Evolutionary conservation across 2,113 vertebrate genomes (phyloP), one percentile per base, ranked within the genome.

Genomic region (Rhineura floridana): DNA sequence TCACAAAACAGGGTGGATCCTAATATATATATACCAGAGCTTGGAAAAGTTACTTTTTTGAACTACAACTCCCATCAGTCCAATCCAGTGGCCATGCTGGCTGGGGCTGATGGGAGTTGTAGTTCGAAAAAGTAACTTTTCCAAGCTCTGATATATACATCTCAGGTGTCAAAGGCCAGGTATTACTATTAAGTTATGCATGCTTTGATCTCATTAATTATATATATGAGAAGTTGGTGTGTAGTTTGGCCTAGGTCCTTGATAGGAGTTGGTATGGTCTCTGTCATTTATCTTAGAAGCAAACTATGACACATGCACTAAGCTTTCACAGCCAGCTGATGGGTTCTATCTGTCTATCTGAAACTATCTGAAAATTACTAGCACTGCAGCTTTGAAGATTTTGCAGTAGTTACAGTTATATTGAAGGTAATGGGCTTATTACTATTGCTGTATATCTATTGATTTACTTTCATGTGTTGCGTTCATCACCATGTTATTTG

Each of bases 321-420:
- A 59, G 12, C 28, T 59, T 42, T 21, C 11, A 6, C 52, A 72
- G 39, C 7, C 39, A 63, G 28, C 39, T 63, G 39, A 85, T 59
- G 23, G 44, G 2, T 30, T 8, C 25, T 75, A 75, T 59, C n/a
- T 13, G 13, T 86, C 44, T 33, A 19, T 28, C 65, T 63, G 59
- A 67, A 78, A 78, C 44, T 33, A 19, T 28, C 65, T 63, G 59
- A 67, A 78, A 78, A 76, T n/a, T 10, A 44, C 84, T 76, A 36
- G 6, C 44, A 39, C 33, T 25, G 73, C 36, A 59, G 36, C 25
- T 30, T 52, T 75, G 88, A 87, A 84, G 79, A 79, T 84, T 91
- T 50, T 75, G 89, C 12, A 17, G 39, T 44, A 73, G 84, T 86
- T 70, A 69, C 44, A 55, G 39, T 59, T 73, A 81, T 88, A 30